phyloP scores from a whole-genome alignment of 2,113 vertebrate genomes.

The Rhipidura dahli region DNA sequence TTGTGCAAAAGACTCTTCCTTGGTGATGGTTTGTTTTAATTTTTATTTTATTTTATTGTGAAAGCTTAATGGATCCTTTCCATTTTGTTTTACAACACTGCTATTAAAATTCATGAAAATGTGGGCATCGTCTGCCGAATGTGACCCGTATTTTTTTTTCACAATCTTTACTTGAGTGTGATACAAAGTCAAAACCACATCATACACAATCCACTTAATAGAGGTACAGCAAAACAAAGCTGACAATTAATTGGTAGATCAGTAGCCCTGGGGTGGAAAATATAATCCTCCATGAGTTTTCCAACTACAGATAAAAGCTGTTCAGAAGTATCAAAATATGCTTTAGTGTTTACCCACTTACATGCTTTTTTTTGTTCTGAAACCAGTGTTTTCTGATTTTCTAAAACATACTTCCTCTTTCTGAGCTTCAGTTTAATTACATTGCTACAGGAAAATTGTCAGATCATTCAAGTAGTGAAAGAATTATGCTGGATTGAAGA shows the following conservation, averaged over 20 bases:
- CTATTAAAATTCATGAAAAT: background rate
- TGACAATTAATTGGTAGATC: background rate
- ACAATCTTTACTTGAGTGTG: background rate
- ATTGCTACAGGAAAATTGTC: background rate
- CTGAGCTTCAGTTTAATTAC: background rate
- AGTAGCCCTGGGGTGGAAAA: background rate
- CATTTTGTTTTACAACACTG: background rate
- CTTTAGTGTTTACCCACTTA: background rate
- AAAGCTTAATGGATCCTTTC: background rate
- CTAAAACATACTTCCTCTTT: background rate
- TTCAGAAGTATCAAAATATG: background rate
- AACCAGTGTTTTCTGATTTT: background rate
- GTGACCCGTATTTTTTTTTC: background rate
- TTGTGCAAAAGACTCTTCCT: background rate
- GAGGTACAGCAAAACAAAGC: background rate
- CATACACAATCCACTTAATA: background rate
- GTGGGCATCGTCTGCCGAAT: background rate
- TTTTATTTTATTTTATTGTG: background rate
- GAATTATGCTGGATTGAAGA: background rate
- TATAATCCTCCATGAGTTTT: background rate
- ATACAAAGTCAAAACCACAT: background rate
- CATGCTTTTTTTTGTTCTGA: background rate
- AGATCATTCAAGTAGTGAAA: background rate
- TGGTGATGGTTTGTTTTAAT: background rate
- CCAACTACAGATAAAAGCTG: background rate